Evolutionary conservation across 2,797 vertebrate genomes (phyloP).

Genomic region (Zenarchopterus dispar): DNA sequence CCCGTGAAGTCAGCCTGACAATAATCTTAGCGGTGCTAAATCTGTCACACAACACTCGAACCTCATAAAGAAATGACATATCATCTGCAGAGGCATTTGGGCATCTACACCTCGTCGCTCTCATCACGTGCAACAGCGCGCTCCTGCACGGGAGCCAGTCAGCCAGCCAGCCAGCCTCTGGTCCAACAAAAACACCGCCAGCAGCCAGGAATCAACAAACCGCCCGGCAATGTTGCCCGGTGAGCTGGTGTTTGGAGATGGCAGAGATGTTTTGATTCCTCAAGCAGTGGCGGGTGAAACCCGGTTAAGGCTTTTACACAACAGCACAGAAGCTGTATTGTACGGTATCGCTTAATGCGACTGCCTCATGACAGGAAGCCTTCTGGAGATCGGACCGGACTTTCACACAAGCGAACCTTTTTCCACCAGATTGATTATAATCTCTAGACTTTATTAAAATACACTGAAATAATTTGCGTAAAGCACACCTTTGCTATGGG

Average conservation of each 20-base stretch:
- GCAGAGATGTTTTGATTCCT: conserved; percentile 65
- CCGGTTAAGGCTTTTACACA: conserved; percentile 28
- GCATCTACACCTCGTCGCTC: conserved; percentile 58
- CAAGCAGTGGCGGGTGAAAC: conserved; percentile 42
- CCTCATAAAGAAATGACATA: conserved; percentile 50
- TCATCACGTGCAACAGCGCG: conserved; percentile 21
- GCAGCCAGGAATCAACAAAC: conserved; percentile 45
- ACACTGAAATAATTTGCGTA: neutral
- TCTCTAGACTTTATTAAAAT: neutral
- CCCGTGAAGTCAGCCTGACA: conserved; percentile 6
- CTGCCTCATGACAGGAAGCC: conserved; percentile 7
- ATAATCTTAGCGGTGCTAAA: conserved; percentile 23
- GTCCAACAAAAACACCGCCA: conserved; percentile 62
- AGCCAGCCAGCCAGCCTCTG: conserved; percentile 22
- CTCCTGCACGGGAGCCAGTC: conserved; percentile 38
- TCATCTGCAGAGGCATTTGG: conserved; percentile 47
- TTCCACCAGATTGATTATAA: neutral
- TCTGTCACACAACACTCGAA: conserved; percentile 20
- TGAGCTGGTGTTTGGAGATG: conserved; percentile 30
- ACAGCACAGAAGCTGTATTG: conserved; percentile 23
- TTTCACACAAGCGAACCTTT: neutral
- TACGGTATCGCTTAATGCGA: conserved; percentile 7
- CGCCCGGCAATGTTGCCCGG: conserved; percentile 3
- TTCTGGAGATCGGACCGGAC: too few species aligned
- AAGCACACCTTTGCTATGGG: conserved; percentile 32